These are phyloP conservation scores for Pocota personata DNA, from an alignment of 2,888 invertebrate species.

Conservation along the genomic window DNA sequence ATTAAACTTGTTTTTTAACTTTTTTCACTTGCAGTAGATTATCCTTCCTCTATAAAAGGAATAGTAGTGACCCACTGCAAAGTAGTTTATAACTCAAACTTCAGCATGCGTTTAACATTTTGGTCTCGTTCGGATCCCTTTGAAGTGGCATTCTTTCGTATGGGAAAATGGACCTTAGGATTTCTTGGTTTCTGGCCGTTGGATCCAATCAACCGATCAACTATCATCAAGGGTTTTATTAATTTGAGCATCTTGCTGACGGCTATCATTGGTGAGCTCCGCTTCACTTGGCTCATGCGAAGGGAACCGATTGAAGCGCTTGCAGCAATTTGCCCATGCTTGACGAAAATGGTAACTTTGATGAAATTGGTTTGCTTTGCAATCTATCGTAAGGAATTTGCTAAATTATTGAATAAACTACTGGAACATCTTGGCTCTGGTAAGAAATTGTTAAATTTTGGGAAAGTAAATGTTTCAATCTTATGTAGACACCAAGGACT, in stretches of 20 bases:
- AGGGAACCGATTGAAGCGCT: slow-evolving; percentile 19
- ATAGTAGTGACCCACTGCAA: background rate
- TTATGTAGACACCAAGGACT: background rate
- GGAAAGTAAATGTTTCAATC: background rate
- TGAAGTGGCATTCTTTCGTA: slow-evolving; percentile 25
- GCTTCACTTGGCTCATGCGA: slow-evolving; percentile 38
- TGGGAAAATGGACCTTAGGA: slow-evolving; percentile 10
- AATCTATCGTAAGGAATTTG: slow-evolving; percentile 33
- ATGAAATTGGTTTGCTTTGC: slow-evolving; percentile 43
- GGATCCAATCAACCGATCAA: background rate
- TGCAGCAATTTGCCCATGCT: slow-evolving; percentile 25
- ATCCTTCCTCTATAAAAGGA: too few species aligned
- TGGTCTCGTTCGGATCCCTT: slow-evolving; percentile 30
- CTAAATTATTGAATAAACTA: slow-evolving; percentile 13
- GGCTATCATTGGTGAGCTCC: slow-evolving; percentile 52
- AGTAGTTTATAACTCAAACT: background rate
- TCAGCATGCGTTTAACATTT: background rate
- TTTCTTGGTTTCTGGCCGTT: slow-evolving; percentile 45
- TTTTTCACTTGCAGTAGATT: too few species aligned
- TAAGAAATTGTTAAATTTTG: background rate
- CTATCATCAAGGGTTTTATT: background rate
- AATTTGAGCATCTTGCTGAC: slow-evolving; percentile 35
- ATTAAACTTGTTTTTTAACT: too few species aligned
- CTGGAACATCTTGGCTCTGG: slow-evolving; percentile 17
- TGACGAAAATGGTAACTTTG: slow-evolving; percentile 44